These are phyloP conservation scores for Sternotherus odoratus DNA, from an alignment of 2,797 vertebrate genomes.

Conservation along the genomic window DNA sequence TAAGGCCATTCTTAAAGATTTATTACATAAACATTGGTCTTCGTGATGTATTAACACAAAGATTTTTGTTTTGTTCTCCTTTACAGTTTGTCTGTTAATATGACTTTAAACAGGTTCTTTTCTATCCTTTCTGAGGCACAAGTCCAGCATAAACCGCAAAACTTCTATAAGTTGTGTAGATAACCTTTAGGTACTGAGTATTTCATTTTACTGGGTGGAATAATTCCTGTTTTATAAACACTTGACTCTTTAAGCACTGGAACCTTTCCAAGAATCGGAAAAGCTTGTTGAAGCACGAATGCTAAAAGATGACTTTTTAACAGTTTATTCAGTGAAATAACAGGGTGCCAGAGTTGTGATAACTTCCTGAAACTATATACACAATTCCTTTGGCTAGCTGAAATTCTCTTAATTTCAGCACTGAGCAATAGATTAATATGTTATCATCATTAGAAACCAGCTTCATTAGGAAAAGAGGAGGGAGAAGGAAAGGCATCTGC, in stretches of 20 bases:
- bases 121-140: not conserved
- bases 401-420: conserved; percentile 49
- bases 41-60: not conserved
- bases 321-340: not conserved
- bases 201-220: conserved; percentile 8
- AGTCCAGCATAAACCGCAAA: conserved; percentile 11
- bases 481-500: conserved; percentile 4
- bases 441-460: conserved; percentile 23
- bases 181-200: conserved; percentile 14
- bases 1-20: not conserved
- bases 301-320: conserved; percentile 48
- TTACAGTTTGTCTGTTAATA: not conserved
- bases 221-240: conserved; percentile 52
- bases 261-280: conserved; percentile 53
- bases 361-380: conserved; percentile 47
- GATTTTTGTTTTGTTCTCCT: not conserved
- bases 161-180: not conserved
- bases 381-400: conserved; percentile 23
- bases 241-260: conserved; percentile 58
- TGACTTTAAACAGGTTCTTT: conserved; percentile 28
- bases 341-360: conserved; percentile 9
- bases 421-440: conserved; percentile 44
- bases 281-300: conserved; percentile 36
- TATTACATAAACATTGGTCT: not conserved
- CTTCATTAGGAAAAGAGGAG: conserved; percentile 28